A percentile compares a stretch with the other conserved stretches of the same genome.
phyloP scores from a whole-genome alignment of 2,113 vertebrate genomes.

The Toxotes chatareus region DNA sequence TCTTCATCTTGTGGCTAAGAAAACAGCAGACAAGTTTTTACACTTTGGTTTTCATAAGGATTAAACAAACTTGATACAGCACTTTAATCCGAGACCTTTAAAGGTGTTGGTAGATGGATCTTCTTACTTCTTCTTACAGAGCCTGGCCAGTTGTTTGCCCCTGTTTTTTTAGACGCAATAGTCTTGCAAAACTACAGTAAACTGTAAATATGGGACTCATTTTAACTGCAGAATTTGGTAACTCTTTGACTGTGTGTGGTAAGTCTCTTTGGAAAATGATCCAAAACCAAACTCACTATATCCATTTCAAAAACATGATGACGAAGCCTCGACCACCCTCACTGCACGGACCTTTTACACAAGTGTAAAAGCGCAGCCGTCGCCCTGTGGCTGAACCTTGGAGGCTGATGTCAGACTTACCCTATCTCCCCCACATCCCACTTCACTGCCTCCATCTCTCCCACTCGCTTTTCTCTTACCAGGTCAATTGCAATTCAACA shows the following conservation, averaged over 20 bases:
- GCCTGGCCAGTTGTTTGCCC: neutral
- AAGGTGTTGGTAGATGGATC: neutral
- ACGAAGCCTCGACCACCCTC: slow-evolving; percentile 44
- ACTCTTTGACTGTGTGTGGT: slow-evolving; percentile 16
- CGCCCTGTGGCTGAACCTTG: slow-evolving; percentile 39
- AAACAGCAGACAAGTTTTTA: neutral
- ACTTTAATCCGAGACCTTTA: neutral
- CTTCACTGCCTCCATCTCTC: slow-evolving; percentile 5
- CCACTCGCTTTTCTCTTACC: neutral
- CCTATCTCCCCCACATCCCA: slow-evolving; percentile 30
- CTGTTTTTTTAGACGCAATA: neutral
- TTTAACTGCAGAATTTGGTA: neutral
- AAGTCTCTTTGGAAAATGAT: slow-evolving; percentile 1
- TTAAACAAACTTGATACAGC: neutral
- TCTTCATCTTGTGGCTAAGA: neutral
- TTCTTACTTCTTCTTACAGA: neutral
- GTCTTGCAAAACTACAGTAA: neutral
- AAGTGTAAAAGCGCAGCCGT: slow-evolving; percentile 4
- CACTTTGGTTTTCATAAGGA: neutral
- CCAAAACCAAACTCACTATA: slow-evolving; percentile 7
- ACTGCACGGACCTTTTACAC: neutral
- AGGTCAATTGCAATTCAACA: neutral
- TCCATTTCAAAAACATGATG: slow-evolving; percentile 15
- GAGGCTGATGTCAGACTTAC: slow-evolving; percentile 44
- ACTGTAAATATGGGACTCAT: neutral